phyloP scores from a whole-genome alignment of 2,113 vertebrate genomes.

The Dipodomys spectabilis region DNA sequence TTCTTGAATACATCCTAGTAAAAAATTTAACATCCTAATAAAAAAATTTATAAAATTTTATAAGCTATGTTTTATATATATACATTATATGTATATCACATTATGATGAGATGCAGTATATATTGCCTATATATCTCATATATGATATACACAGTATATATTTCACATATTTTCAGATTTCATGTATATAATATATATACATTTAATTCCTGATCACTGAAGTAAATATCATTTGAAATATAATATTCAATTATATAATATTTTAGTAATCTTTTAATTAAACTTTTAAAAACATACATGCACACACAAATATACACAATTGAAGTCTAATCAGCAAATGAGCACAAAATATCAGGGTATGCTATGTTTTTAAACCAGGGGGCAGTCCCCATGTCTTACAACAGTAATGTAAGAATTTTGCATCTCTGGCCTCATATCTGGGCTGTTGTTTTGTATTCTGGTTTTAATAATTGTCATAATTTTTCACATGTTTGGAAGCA shows the following conservation, averaged over 20 bases:
- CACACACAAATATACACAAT: neutral
- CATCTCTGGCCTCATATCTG: neutral
- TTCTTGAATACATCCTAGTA: neutral
- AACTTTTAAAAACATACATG: neutral
- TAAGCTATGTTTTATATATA: neutral
- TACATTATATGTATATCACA: too few relatives aligned
- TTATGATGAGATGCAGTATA: too few relatives aligned
- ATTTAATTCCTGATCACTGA: neutral
- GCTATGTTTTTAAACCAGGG: neutral
- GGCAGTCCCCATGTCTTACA: neutral
- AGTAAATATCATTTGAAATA: slow-evolving; percentile 4
- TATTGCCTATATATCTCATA: too few relatives aligned
- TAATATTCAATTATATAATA: neutral
- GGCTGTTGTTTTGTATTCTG: neutral
- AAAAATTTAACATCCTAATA: neutral
- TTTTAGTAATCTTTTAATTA: neutral
- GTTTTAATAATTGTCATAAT: neutral
- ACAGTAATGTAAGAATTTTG: neutral
- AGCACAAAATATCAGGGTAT: neutral
- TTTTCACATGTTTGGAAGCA: slow-evolving; percentile 15
- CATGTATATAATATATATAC: too few relatives aligned
- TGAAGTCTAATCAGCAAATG: neutral
- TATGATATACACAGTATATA: too few relatives aligned
- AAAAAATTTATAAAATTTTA: neutral
- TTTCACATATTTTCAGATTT: too few relatives aligned